Base-by-base conservation (phyloP, 2,113 vertebrate genomes). In the Indicator indicator region DNA sequence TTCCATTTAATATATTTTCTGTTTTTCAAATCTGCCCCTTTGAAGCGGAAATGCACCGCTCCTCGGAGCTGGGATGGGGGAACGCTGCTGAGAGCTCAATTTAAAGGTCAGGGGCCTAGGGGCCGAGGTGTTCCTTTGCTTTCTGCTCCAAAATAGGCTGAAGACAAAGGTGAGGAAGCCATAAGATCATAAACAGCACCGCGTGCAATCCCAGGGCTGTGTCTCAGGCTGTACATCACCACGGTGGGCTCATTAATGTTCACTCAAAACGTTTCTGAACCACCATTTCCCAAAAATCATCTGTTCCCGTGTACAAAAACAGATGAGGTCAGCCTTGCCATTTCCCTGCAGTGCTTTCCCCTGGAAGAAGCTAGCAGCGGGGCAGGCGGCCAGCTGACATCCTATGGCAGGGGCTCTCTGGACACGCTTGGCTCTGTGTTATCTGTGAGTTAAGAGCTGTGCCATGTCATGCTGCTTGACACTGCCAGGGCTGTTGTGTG, bases 1-100 rank as follows among this genome's bases (percentile, higher is more conserved):
- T 97, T 95, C 90, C 92, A 96, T 96, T 97, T 90, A 76, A 96
- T 96, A 63, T 93, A 92, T 95, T 95, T 96, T 96, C 95, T 97
- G 96, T 36, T 97, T 96, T 90, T 93, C 83, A 93, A 82, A 93
- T 96, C 93, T 94, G 40, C 71, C 63, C 86, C 63, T 87, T 79
- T 60, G 12, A 65, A 77, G 83, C 3, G 18, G 93, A 95, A 95
- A 83, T 91, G 90, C 55, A 15, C 33, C 0, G 15, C 69, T 94
- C 26, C 83, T 89, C 0, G 0, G 90, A 62, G 83, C 89, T 88
- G 89, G 0, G 33, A 36, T 92, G 88, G 67, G 67, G 76, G 85
- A 90, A 68, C 1, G 5, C 72, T 86, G 94, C 95, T 88, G 91
- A 90, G 94, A 95, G 85, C 93, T 91, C 85, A 48, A 23, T 78